phyloP scores from a whole-genome alignment of 1,140 invertebrate genomes.

The Drosophila orena region DNA sequence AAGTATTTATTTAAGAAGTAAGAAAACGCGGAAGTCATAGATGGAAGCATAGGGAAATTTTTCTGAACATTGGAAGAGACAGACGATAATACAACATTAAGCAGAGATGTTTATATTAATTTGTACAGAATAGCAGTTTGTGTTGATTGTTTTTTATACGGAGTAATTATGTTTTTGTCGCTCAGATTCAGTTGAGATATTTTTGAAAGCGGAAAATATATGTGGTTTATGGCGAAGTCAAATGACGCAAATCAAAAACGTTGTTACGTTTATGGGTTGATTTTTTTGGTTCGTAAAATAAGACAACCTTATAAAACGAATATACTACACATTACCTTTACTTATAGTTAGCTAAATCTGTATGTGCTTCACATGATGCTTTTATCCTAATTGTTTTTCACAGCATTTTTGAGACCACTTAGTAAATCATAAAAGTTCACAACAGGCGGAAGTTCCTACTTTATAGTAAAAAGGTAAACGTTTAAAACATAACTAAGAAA shows the following conservation, averaged over 20 bases:
- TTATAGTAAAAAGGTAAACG: slow-evolving; percentile 73
- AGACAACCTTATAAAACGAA: slow-evolving; percentile 45
- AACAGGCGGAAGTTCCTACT: slow-evolving; percentile 80
- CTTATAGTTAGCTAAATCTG: slow-evolving; percentile 74
- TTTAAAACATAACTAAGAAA: slow-evolving; percentile 42
- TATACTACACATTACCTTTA: slow-evolving; percentile 53
- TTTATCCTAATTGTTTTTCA: slow-evolving; percentile 46
- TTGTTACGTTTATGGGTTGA: slow-evolving; percentile 57
- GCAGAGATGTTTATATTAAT: slow-evolving; percentile 36
- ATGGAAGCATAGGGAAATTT: slow-evolving; percentile 60
- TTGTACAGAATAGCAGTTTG: slow-evolving; percentile 59
- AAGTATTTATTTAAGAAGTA: slow-evolving; percentile 17
- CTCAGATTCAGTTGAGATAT: slow-evolving; percentile 38
- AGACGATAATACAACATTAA: slow-evolving; percentile 31
- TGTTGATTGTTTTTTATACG: slow-evolving; percentile 51
- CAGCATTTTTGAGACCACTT: slow-evolving; percentile 48
- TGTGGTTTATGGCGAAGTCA: slow-evolving; percentile 45
- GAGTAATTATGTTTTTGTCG: slow-evolving; percentile 32
- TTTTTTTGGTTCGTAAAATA: slow-evolving; percentile 50
- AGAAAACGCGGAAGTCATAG: slow-evolving; percentile 18
- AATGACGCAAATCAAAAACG: slow-evolving; percentile 40
- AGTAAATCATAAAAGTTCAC: slow-evolving; percentile 43
- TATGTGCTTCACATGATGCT: slow-evolving; percentile 59
- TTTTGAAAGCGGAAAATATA: slow-evolving; percentile 32
- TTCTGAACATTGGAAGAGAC: slow-evolving; percentile 62